These are phyloP conservation scores for Ceratoteleas bidentatus DNA, from an alignment of 1,140 invertebrate genomes.

Conservation along the genomic window DNA sequence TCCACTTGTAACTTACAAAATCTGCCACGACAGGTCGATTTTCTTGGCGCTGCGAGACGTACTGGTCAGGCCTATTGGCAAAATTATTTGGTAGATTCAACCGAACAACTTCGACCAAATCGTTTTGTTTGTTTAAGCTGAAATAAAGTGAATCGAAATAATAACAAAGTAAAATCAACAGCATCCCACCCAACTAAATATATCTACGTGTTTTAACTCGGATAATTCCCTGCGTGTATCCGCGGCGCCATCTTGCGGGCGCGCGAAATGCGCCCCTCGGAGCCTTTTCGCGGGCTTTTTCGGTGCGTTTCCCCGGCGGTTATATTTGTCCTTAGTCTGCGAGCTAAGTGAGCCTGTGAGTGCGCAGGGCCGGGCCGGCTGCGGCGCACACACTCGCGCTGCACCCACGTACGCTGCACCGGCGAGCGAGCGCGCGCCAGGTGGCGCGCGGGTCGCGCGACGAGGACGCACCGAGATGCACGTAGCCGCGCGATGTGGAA, in stretches of 20 bases:
- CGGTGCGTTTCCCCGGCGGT: conserved; percentile 26
- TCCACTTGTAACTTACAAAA: too few relatives aligned
- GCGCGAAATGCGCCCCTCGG: conserved; percentile 26
- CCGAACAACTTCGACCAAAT: too few relatives aligned
- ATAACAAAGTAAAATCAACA: too few relatives aligned
- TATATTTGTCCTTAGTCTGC: conserved; percentile 19
- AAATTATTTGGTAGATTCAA: too few relatives aligned
- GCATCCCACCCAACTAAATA: too few relatives aligned
- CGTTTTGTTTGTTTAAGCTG: too few relatives aligned
- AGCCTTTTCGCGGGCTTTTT: conserved; percentile 33
- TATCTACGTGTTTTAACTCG: too few relatives aligned
- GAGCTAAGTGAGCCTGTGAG: conserved; percentile 5
- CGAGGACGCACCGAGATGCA: conserved; percentile 28
- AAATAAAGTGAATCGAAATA: too few relatives aligned
- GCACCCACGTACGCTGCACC: background rate
- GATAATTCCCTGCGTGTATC: too few relatives aligned
- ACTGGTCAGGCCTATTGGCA: too few relatives aligned
- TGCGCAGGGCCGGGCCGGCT: conserved; percentile 47
- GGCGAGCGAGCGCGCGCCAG: background rate
- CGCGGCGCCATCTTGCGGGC: conserved; percentile 33
- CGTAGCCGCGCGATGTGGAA: conserved; percentile 73
- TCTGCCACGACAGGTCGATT: too few relatives aligned
- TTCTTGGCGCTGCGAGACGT: too few relatives aligned
- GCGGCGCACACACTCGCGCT: conserved; percentile 15
- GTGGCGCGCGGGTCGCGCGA: background rate